Percentiles rank a stretch among this genome's conserved stretches.
Evolutionary conservation across 2,113 vertebrate genomes (phyloP).

Genomic region (Trematocara unimaculatum): DNA sequence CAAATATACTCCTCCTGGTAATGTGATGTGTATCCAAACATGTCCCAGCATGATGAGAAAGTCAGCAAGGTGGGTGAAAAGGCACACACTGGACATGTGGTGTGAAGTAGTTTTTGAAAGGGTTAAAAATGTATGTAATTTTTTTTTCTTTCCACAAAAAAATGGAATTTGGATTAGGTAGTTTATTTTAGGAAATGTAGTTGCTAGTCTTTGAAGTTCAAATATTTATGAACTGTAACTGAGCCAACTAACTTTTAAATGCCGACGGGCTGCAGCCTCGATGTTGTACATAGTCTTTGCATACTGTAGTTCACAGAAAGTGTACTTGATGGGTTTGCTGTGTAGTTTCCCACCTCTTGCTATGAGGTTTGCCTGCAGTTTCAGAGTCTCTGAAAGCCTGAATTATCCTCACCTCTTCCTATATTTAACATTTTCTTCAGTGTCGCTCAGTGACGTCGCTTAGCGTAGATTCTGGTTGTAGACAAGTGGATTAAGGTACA

Average conservation of each 20-base stretch:
- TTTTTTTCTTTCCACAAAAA: background rate
- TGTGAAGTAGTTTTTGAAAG: conserved; percentile 11
- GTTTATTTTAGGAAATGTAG: background rate
- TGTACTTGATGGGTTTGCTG: background rate
- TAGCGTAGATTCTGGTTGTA: conserved; percentile 23
- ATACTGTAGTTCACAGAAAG: background rate
- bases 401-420: background rate
- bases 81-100: background rate
- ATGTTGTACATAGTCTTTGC: conserved; percentile 54
- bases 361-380: conserved; percentile 9
- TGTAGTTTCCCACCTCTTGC: background rate
- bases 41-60: background rate
- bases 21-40: conserved; percentile 19
- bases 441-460: conserved; percentile 26
- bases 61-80: background rate
- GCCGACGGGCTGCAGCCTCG: conserved; percentile 61
- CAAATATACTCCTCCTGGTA: conserved; percentile 6
- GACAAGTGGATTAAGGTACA: conserved; percentile 14
- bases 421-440: conserved; percentile 21
- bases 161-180: background rate
- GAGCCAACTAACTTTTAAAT: conserved; percentile 61
- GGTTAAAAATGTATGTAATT: background rate
- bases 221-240: conserved; percentile 68
- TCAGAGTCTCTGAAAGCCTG: background rate
- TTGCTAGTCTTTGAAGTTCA: conserved; percentile 26